Base-by-base conservation (phyloP, 2,797 vertebrate genomes). In the Diplodus puntazzo region DNA sequence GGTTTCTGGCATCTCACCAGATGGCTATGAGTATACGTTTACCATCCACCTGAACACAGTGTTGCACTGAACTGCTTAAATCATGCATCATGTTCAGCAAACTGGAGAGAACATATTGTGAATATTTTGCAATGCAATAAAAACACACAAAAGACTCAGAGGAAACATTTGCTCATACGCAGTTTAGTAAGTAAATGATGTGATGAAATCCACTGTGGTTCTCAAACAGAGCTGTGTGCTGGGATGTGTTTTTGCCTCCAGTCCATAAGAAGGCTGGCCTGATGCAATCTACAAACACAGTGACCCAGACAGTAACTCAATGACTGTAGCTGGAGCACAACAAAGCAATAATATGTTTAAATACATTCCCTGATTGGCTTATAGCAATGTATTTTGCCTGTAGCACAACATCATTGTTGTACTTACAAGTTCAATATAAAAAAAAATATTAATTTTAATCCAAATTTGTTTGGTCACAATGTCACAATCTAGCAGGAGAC, bases 231-330 rank as follows among this genome's bases (percentile, higher is more conserved):
- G 11, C 11, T 6, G 21, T 45, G 42, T 39, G 27, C 7, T 1
- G 21, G 17, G 23, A 60, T n/a, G 14, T 48, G 17, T 45, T 21
- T 57, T 21, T 57, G 34, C 57, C 43, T 75, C 5, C 21, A 30
- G 43, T 53, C 67, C 30, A 61, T 20, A 9, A 34, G 34, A 42
- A 12, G 23, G 23, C 67, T 20, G 61, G 27, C 16, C 53, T 71
- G 55, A 73, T 65, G 75, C 75, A 75, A 60, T 57, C 67, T 25
- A 1, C 58, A 42, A 66, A 63, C 23, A 63, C 58, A 64, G 52
- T 23, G 62, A 39, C 53, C 27, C 34, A 53, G 21, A 66, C 21
- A 52, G 66, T 11, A 16, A 55, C 6, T 43, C 39, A 39, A 39
- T 39, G 39, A 39, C 9, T 39, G 39, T 39, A 11, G 39, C 39